A percentile compares a stretch with the other conserved stretches of the same genome.
Evolutionary conservation across 2,797 vertebrate genomes (phyloP).

Genomic region (Cynopterus sphinx): DNA sequence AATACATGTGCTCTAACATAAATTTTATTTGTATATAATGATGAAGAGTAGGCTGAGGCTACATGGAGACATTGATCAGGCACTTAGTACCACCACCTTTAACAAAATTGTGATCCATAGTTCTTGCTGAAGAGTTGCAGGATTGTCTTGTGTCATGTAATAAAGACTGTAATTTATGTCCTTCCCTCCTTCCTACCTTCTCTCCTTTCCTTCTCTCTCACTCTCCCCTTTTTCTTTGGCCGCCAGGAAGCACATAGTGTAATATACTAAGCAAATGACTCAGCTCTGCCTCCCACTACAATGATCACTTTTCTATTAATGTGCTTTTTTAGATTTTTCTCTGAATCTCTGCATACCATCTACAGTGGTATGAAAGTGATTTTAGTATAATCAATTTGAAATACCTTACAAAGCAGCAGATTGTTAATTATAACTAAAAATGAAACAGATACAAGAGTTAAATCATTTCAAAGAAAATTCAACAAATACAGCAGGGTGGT

Average conservation of each 20-base stretch:
- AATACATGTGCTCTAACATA: background rate
- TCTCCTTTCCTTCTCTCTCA: background rate
- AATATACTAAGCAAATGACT: background rate
- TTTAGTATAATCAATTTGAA: background rate
- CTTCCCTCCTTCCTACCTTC: background rate
- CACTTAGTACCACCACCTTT: background rate
- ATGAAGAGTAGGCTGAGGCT: background rate
- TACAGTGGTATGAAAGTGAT: background rate
- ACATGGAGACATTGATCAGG: background rate
- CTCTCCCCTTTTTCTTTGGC: background rate
- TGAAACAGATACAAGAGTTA: background rate
- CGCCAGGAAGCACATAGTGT: background rate
- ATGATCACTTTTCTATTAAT: background rate
- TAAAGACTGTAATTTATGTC: background rate
- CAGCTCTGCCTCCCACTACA: background rate
- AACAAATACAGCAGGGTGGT: background rate
- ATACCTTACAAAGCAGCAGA: background rate
- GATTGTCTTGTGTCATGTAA: background rate
- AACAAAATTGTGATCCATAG: background rate
- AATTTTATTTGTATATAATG: slow-evolving; percentile 10
- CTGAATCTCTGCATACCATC: background rate
- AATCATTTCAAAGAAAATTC: slow-evolving; percentile 25
- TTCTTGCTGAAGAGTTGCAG: background rate
- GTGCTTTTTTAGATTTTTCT: background rate
- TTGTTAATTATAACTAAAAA: background rate